Evolutionary conservation across 2,888 invertebrate species (phyloP).

Genomic region (Macaria liturata): DNA sequence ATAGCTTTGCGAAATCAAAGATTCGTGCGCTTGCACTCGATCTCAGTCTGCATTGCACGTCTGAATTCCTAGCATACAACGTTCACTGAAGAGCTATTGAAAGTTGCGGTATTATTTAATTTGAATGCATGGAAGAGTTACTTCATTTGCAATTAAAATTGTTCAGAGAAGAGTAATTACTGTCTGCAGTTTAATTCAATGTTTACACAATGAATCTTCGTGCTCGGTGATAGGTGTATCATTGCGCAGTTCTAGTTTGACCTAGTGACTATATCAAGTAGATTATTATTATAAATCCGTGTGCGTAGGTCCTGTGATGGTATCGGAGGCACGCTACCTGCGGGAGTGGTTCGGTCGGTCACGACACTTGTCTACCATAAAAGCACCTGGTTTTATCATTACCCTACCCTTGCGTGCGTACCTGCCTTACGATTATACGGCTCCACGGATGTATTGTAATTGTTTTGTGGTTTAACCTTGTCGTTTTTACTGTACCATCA

Average conservation of each 20-base stretch:
- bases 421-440: constrained; percentile 1
- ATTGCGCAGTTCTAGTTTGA: not conserved
- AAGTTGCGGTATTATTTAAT: constrained; percentile 26
- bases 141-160: constrained; percentile 20
- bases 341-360: constrained; percentile 55
- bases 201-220: constrained; percentile 7
- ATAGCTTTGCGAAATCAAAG: constrained; percentile 70
- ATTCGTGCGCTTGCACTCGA: constrained; percentile 46
- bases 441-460: constrained; percentile 1
- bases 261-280: constrained; percentile 3
- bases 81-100: constrained; percentile 31
- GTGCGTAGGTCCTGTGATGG: constrained; percentile 6
- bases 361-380: constrained; percentile 38
- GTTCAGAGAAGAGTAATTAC: constrained; percentile 10
- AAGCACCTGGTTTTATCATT: constrained; percentile 25
- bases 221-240: not conserved
- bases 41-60: constrained; percentile 35
- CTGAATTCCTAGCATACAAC: constrained; percentile 28
- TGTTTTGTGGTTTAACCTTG: not conserved
- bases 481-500: not conserved
- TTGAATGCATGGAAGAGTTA: constrained; percentile 19
- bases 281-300: constrained; percentile 9
- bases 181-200: constrained; percentile 7
- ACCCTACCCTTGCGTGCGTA: constrained; percentile 31
- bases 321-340: constrained; percentile 51